Conservation (phyloP, 2,888 invertebrate species). For the Netelia inedita region DNA sequence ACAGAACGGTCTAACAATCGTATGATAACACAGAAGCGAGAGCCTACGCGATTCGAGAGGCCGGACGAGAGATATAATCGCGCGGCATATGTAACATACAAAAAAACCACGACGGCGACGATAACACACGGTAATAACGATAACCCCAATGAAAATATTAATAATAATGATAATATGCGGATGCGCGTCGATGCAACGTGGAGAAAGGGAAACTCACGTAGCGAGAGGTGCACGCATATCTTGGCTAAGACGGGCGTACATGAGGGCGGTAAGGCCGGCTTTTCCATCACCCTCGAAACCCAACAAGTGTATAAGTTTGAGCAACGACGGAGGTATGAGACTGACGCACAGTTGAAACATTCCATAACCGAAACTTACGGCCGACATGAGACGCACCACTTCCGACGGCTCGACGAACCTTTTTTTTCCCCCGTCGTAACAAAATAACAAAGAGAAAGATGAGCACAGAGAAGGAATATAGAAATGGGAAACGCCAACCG, state of each 20-base stretch:
- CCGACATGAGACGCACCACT: conserved; percentile 88
- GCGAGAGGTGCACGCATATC: conserved; percentile 90
- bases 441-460: neutral
- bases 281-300: conserved; percentile 89
- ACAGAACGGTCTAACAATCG: conserved; percentile 89
- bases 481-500: neutral
- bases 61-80: conserved; percentile 6
- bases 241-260: conserved; percentile 87
- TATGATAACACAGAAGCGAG: conserved; percentile 88
- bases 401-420: conserved; percentile 86
- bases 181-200: neutral
- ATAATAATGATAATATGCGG: neutral
- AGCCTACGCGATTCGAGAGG: conserved; percentile 67
- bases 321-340: conserved; percentile 88
- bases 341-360: conserved; percentile 90
- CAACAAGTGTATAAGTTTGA: conserved; percentile 88
- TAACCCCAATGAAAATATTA: neutral
- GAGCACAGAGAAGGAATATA: conserved; percentile 10
- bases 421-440: neutral
- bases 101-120: neutral
- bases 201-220: conserved; percentile 85
- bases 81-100: conserved; percentile 5
- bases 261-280: conserved; percentile 87
- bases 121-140: conserved; percentile 6
- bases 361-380: conserved; percentile 90